phyloP scores from a whole-genome alignment of 2,888 invertebrate species.

The Andrena fulva region DNA sequence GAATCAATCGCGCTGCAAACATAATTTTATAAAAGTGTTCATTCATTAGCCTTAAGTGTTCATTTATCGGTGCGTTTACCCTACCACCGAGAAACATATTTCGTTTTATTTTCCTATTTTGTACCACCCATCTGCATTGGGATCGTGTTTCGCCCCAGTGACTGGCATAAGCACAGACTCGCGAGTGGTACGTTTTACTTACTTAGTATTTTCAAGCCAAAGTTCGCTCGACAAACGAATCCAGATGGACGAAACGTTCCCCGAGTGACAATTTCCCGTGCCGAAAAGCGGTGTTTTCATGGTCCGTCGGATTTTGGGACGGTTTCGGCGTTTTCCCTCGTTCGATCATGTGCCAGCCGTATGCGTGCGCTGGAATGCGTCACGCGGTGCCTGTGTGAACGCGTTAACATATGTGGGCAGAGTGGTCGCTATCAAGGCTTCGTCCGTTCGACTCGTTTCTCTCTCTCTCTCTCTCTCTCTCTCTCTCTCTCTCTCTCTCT shows the following conservation, averaged over 20 bases:
- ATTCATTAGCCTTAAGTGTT: too few species aligned
- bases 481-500: conserved; percentile 47
- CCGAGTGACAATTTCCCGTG: conserved; percentile 22
- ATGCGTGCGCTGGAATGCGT: conserved; percentile 58
- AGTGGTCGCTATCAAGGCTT: conserved; percentile 71
- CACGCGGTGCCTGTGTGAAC: conserved; percentile 64
- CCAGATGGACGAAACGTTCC: conserved; percentile 17
- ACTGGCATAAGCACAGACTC: too few species aligned
- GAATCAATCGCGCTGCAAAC: too few species aligned
- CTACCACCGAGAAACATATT: too few species aligned
- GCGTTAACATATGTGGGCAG: conserved; percentile 72
- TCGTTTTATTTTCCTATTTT: not conserved
- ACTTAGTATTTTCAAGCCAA: not conserved
- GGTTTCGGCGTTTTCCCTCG: conserved; percentile 56
- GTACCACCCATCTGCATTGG: not conserved
- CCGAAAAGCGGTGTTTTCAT: conserved; percentile 42
- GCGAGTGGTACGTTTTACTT: not conserved
- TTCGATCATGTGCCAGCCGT: conserved; percentile 65
- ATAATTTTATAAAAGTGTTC: too few species aligned
- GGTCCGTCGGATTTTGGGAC: conserved; percentile 45
- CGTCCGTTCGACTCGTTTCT: conserved; percentile 66
- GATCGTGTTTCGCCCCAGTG: not conserved
- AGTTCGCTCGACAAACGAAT: conserved; percentile 1
- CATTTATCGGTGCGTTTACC: too few species aligned
- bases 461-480: conserved; percentile 44